Base-by-base conservation (phyloP, 1,140 invertebrate species). In the Caenorhabditis briggsae region DNA sequence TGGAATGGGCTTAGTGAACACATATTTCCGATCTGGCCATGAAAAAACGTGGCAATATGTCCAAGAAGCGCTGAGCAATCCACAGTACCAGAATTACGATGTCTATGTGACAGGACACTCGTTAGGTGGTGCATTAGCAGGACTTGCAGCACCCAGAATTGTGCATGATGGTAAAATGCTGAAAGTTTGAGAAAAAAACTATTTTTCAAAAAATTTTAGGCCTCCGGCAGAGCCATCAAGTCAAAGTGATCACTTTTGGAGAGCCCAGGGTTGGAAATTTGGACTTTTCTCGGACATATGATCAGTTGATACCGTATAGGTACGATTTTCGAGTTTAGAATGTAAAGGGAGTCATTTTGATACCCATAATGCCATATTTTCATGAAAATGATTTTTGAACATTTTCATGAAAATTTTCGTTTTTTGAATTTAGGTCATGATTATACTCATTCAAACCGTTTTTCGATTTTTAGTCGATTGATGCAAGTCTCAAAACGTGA, bases 1-100 rank as follows among this genome's bases (percentile, higher is more conserved):
- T 82, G 86, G 83, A 56, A 87, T 88, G 86, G 88, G 88, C 43
- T 20, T 89, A 33, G 88, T 88, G 18, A 88, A 88, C 83, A 65
- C 48, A 43, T 88, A 88, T 53, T 88, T 88, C 74, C 56, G 50
- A 9, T 74, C 74, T 16, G 88, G 70, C 20, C 88, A 87, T 58
- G 64, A 85, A 25, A 55, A 59, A 20, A 70, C 89, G 11, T 88
- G 86, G 86, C 53, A 50, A 43, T 50, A 59, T 23, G 82, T 88
- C 18, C 48, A 84, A 23, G 82, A 84, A 12, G 70, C 61, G 18
- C 25, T 88, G 46, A 74, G 48, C 23, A 74, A 64, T 18, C 78
- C 70, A 6, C 82, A 88, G n/a, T 87, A 85, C 58, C 82, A 74
- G 82, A 84, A 87, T 48, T 88, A 87, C 58, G 46, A 55, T 43